Conservation (phyloP, 1,140 invertebrate genomes). For the Leucophenga varia region DNA sequence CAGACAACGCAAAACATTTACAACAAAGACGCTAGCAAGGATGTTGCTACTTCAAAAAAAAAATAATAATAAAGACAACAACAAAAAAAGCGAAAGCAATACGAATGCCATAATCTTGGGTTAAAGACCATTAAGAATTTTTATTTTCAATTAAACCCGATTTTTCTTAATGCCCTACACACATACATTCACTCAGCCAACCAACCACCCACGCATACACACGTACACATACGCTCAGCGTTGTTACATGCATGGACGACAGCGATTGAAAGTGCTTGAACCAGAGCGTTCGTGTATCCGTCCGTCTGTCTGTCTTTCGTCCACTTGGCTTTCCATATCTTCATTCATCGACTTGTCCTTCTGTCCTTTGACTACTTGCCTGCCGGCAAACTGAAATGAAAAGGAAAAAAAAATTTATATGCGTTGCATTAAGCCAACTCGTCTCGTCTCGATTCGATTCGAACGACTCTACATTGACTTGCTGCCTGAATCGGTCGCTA, state of each 20-base stretch:
- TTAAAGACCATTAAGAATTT: conserved; percentile 55
- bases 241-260: conserved; percentile 27
- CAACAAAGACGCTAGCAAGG: no score
- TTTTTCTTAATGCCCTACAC: conserved; percentile 48
- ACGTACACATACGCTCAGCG: conserved; percentile 3
- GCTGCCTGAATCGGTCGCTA: conserved; percentile 33
- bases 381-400: conserved; percentile 2
- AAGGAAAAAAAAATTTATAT: conserved; percentile 44
- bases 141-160: conserved; percentile 56
- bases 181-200: conserved; percentile 31
- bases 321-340: no score
- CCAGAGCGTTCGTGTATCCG: no score
- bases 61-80: no score
- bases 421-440: conserved; percentile 34
- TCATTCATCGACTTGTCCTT: no score
- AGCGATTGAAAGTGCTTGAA: conserved; percentile 11
- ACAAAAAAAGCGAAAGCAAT: conserved; percentile 49
- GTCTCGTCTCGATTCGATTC: no score
- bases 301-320: no score
- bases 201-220: conserved; percentile 22
- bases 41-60: no score
- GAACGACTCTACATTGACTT: no score
- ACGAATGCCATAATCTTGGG: conserved; percentile 50
- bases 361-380: no score
- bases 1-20: no score